A percentile compares a stretch with the other conserved stretches of the same genome.
Conservation (phyloP, 1,140 invertebrate species). For the Leptopilina clavipes region DNA sequence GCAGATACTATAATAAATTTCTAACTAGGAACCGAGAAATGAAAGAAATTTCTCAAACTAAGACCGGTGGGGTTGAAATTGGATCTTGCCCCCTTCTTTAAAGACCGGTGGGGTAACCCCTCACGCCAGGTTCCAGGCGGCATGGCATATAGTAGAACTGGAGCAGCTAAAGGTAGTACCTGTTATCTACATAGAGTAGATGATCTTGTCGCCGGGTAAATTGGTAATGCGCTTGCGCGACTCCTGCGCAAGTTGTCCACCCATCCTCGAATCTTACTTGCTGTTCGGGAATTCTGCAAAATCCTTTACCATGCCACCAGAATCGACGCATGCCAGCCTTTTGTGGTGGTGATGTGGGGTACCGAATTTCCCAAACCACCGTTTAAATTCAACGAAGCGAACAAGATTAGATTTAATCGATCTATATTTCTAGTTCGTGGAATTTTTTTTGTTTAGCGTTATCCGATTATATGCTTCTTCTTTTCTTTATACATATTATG, state of each 20-base stretch:
- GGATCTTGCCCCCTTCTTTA: too few relatives aligned
- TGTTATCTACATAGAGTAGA: background rate
- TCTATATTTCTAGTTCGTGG: conserved; percentile 14
- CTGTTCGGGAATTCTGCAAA: conserved; percentile 29
- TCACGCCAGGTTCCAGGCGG: too few relatives aligned
- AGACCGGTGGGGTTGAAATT: too few relatives aligned
- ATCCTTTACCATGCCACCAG: conserved; percentile 20
- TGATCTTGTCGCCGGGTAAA: conserved; percentile 17
- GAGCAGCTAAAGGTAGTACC: too few relatives aligned
- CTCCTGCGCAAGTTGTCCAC: background rate
- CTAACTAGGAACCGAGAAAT: too few relatives aligned
- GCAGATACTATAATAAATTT: too few relatives aligned
- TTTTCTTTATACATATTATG: background rate
- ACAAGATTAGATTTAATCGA: conserved; percentile 32
- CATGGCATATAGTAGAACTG: too few relatives aligned
- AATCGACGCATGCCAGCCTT: conserved; percentile 28
- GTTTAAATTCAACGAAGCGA: conserved; percentile 15
- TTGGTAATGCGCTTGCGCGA: background rate
- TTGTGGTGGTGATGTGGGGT: conserved; percentile 19
- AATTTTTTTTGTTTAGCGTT: conserved; percentile 9
- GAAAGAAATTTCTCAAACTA: too few relatives aligned
- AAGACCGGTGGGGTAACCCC: too few relatives aligned
- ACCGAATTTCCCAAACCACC: conserved; percentile 11
- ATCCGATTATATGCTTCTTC: background rate
- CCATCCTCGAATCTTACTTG: conserved; percentile 12